Percentiles rank a stretch among this genome's conserved stretches.
Conservation (phyloP, 1,140 invertebrate genomes). For the Drosophila mayri region DNA sequence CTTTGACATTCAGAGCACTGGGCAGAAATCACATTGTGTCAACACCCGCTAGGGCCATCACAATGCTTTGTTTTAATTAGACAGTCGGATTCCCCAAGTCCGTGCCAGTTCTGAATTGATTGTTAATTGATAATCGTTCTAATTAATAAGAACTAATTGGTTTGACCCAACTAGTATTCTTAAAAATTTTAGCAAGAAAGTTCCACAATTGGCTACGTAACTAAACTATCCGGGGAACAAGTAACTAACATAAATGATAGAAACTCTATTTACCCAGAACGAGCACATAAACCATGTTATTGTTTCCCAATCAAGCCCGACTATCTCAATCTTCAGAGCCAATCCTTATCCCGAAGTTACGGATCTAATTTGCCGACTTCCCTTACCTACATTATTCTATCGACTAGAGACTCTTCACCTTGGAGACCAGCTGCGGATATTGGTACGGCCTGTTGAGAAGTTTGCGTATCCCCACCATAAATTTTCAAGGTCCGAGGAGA, state of each 20-base stretch:
- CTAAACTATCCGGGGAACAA: conserved; percentile 78
- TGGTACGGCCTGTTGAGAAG: conserved; percentile 66
- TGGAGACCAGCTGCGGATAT: conserved; percentile 90
- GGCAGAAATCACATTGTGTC: not conserved
- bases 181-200: conserved; percentile 84
- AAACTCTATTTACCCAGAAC: conserved; percentile 85
- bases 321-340: conserved; percentile 85
- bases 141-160: conserved; percentile 39
- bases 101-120: conserved; percentile 46
- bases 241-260: conserved; percentile 44
- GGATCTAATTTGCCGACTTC: conserved; percentile 93
- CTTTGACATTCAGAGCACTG: not conserved
- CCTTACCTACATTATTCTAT: conserved; percentile 95
- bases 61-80: not conserved
- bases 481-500: conserved; percentile 60
- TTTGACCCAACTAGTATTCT: conserved; percentile 41
- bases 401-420: conserved; percentile 95
- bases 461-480: conserved; percentile 64
- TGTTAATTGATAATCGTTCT: conserved; percentile 50
- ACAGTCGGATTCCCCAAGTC: conserved; percentile 39
- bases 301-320: conserved; percentile 47
- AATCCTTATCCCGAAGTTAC: conserved; percentile 87
- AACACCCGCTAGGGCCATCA: not conserved
- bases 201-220: conserved; percentile 56
- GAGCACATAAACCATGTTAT: conserved; percentile 45